phyloP scores from a whole-genome alignment of 2,113 vertebrate species.

The Chlamydotis undulata region DNA sequence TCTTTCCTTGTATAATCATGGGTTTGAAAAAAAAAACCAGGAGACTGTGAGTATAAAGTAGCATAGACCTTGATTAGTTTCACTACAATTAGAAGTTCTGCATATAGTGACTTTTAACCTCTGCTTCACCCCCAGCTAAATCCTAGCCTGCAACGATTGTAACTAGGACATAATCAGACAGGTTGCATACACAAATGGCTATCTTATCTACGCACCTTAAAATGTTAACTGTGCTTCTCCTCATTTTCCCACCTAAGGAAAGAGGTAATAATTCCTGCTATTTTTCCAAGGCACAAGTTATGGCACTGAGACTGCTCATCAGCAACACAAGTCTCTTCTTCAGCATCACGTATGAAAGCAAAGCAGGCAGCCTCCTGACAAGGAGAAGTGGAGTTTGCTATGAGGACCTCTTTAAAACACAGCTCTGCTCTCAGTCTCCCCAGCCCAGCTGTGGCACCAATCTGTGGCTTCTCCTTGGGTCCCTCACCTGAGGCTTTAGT shows the following conservation, averaged over 20 bases:
- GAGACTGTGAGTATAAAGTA: not conserved
- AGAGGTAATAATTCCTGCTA: not conserved
- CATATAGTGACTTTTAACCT: not conserved
- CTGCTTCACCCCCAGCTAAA: not conserved
- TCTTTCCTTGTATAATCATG: not conserved
- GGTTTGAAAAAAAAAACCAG: not conserved
- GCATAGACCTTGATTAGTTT: not conserved
- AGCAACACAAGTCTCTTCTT: not conserved
- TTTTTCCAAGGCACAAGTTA: not conserved
- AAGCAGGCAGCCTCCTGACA: not conserved
- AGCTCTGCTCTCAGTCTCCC: not conserved
- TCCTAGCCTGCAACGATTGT: not conserved
- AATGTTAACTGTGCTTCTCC: not conserved
- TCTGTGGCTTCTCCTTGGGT: not conserved
- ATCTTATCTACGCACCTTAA: not conserved
- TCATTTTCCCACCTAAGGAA: not conserved
- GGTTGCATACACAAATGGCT: not conserved
- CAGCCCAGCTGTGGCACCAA: not conserved
- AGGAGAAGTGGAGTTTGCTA: not conserved
- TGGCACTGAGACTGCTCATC: not conserved
- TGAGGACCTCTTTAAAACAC: not conserved
- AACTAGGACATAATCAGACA: not conserved
- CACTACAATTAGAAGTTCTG: not conserved
- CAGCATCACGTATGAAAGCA: accelerated
- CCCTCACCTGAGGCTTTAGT: not conserved